phyloP scores from a whole-genome alignment of 2,113 vertebrate genomes.

The Strix aluco region DNA sequence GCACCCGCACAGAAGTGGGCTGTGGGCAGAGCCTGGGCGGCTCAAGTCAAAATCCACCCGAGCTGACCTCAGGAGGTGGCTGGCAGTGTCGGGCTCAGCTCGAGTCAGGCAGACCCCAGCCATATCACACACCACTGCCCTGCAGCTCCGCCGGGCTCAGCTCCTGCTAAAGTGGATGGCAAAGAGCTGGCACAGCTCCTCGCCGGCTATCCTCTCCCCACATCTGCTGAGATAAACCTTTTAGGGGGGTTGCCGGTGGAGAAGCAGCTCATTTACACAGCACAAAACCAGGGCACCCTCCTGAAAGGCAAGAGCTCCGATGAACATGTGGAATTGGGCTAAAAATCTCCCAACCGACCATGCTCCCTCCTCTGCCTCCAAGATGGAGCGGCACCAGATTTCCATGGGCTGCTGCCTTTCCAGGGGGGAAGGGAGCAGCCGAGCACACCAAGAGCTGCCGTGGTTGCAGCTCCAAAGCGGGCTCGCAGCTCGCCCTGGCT shows the following conservation, averaged over 20 bases:
- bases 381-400: not conserved
- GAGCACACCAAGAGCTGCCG: accelerated
- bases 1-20: accelerated
- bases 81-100: not conserved
- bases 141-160: accelerated
- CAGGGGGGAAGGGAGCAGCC: not conserved
- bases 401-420: accelerated
- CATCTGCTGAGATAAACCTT: not conserved
- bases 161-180: not conserved
- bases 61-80: not conserved
- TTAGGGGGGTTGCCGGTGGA: accelerated
- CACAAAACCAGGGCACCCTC: not conserved
- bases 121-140: accelerated
- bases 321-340: not conserved
- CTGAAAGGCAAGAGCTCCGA: not conserved
- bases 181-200: not conserved
- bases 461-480: not conserved
- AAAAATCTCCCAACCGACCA: not conserved
- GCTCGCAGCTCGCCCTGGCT: not conserved
- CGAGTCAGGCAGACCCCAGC: not conserved
- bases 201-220: accelerated
- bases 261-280: not conserved
- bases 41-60: not conserved
- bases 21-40: not conserved
- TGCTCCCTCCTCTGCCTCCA: not conserved